Percentiles rank a stretch among this genome's conserved stretches.
phyloP scores from a whole-genome alignment of 2,113 vertebrate genomes.

The Hemicordylus capensis region DNA sequence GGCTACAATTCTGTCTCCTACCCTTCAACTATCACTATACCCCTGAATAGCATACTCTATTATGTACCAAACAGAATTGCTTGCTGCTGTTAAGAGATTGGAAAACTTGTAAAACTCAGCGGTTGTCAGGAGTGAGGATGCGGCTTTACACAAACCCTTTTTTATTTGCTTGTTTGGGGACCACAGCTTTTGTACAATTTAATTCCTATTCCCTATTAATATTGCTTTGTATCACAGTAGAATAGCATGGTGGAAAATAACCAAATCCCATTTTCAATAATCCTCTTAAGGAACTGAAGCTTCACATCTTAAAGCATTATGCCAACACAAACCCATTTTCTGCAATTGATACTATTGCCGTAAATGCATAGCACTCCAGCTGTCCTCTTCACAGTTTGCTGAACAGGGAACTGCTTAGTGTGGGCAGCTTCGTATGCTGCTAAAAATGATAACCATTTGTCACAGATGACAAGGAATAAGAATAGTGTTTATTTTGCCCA shows the following conservation, averaged over 20 bases:
- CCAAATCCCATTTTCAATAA: constrained; percentile 33
- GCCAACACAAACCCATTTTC: constrained; percentile 31
- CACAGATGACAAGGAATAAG: constrained; percentile 16
- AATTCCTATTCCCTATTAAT: not conserved
- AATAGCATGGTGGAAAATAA: constrained; percentile 14
- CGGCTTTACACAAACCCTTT: not conserved
- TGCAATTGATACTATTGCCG: constrained; percentile 27
- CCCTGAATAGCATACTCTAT: no score
- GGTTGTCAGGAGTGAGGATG: not conserved
- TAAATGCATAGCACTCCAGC: constrained; percentile 24
- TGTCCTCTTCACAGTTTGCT: constrained; percentile 41
- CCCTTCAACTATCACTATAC: no score
- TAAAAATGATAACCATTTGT: constrained; percentile 25
- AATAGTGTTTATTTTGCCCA: not conserved
- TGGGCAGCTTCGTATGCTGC: constrained; percentile 9
- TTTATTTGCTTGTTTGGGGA: not conserved
- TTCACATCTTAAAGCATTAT: constrained; percentile 23
- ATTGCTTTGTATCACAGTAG: not conserved
- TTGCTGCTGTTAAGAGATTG: not conserved
- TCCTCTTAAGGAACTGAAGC: constrained; percentile 29
- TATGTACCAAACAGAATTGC: not conserved
- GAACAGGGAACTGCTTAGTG: constrained; percentile 27
- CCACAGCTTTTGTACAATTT: fast-evolving
- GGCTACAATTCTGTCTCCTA: no score
- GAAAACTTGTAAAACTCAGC: not conserved